Conservation (phyloP, 2,888 invertebrate species). For the Trichogramma evanescens region DNA sequence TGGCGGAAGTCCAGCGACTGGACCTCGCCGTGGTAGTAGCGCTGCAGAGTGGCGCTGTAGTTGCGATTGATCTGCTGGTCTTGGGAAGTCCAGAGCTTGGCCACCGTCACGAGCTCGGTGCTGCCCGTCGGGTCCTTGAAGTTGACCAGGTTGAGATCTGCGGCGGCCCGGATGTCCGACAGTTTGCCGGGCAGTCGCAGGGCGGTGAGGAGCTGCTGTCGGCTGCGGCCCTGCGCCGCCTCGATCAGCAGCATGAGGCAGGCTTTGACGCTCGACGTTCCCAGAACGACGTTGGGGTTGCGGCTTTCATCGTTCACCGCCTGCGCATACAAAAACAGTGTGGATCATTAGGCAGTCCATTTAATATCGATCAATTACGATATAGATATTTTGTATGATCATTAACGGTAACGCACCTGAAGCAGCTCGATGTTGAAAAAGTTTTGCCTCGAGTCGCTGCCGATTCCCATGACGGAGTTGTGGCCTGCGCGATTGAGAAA, state of each 20-base stretch:
- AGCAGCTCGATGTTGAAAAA: constrained; percentile 55
- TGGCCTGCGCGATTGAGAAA: background rate
- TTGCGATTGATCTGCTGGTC: constrained; percentile 35
- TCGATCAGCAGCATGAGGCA: constrained; percentile 59
- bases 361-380: background rate
- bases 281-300: constrained; percentile 56
- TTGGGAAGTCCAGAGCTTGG: constrained; percentile 32
- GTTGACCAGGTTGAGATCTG: constrained; percentile 31
- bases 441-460: constrained; percentile 37
- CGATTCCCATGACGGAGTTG: background rate
- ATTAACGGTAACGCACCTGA: constrained; percentile 36
- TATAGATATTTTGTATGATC: background rate
- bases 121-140: constrained; percentile 34
- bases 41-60: constrained; percentile 48
- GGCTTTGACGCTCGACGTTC: constrained; percentile 62
- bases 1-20: constrained; percentile 51
- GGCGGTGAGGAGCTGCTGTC: constrained; percentile 53
- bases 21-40: constrained; percentile 52
- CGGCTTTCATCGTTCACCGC: constrained; percentile 17
- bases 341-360: background rate
- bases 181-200: constrained; percentile 52
- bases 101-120: constrained; percentile 31
- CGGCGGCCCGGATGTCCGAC: constrained; percentile 26
- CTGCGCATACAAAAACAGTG: background rate
- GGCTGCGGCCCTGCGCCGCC: constrained; percentile 55